A percentile compares a stretch with the other conserved stretches of the same genome.
Evolutionary conservation across 1,140 invertebrate genomes (phyloP).

Genomic region (Thaumatotibia leucotreta): DNA sequence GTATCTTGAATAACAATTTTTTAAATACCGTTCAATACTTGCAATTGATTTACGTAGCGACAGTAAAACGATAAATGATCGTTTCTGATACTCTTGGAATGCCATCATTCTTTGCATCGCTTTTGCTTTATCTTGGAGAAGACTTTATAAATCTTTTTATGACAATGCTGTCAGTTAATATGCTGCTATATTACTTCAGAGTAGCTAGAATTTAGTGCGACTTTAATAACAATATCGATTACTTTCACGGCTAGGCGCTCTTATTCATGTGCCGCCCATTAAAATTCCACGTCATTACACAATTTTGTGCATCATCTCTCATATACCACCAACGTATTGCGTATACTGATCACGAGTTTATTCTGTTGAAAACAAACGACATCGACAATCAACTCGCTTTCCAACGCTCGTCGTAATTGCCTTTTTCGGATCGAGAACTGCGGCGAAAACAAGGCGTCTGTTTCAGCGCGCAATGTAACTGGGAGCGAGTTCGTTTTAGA

Average conservation of each 20-base stretch:
- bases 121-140: too few species aligned
- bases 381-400: not conserved
- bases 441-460: not conserved
- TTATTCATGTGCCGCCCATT: not conserved
- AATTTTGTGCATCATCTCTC: conserved; percentile 2
- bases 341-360: not conserved
- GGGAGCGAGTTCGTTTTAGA: not conserved
- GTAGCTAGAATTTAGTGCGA: not conserved
- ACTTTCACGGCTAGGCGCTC: not conserved
- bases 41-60: too few species aligned
- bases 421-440: not conserved
- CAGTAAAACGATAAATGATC: too few species aligned
- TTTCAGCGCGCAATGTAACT: conserved; percentile 3
- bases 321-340: not conserved
- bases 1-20: too few species aligned
- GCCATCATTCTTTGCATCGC: too few species aligned
- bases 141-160: too few species aligned
- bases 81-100: too few species aligned
- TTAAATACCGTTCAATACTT: too few species aligned
- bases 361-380: not conserved
- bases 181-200: not conserved
- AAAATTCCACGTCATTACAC: conserved; percentile 6
- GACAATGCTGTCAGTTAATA: not conserved
- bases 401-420: not conserved
- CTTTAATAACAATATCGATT: not conserved